phyloP scores from a whole-genome alignment of 2,797 vertebrate genomes.

The Chelon labrosus region DNA sequence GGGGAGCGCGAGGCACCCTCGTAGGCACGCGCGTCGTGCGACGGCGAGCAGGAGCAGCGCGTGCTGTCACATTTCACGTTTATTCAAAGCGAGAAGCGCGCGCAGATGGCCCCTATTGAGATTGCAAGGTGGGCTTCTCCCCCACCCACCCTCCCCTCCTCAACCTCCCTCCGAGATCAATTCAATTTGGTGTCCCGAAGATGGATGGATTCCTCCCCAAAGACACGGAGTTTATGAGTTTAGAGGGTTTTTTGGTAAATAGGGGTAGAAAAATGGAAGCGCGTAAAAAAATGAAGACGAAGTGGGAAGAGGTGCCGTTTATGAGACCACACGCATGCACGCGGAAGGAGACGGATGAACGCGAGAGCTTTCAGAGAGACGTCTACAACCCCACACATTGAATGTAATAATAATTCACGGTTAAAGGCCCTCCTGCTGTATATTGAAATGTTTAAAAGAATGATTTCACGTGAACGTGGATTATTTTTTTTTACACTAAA shows the following conservation, averaged over 20 bases:
- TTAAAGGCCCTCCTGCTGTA: too few species aligned
- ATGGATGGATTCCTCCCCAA: constrained; percentile 82
- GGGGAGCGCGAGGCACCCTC: constrained; percentile 27
- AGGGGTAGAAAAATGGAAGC: constrained; percentile 75
- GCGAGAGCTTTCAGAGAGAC: constrained; percentile 3
- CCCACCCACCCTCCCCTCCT: neutral
- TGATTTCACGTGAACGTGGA: too few species aligned
- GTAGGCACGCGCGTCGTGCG: constrained; percentile 58
- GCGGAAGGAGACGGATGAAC: neutral
- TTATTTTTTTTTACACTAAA: too few species aligned
- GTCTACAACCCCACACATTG: too few species aligned
- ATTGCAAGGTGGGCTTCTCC: constrained; percentile 45
- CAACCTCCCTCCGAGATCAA: constrained; percentile 67
- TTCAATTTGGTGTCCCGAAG: constrained; percentile 82
- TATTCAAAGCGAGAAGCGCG: constrained; percentile 67
- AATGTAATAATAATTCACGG: too few species aligned
- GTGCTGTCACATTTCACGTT: constrained; percentile 70
- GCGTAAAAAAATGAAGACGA: constrained; percentile 81
- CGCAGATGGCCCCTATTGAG: constrained; percentile 83
- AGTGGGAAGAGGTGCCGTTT: constrained; percentile 71
- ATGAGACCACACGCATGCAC: constrained; percentile 69
- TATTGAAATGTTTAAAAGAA: too few species aligned
- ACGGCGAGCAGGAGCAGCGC: constrained; percentile 42
- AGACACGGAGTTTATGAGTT: constrained; percentile 82
- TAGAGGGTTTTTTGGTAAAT: constrained; percentile 75